Evolutionary conservation across 2,113 vertebrate species (phyloP).

Genomic region (Circaetus cinerascens): DNA sequence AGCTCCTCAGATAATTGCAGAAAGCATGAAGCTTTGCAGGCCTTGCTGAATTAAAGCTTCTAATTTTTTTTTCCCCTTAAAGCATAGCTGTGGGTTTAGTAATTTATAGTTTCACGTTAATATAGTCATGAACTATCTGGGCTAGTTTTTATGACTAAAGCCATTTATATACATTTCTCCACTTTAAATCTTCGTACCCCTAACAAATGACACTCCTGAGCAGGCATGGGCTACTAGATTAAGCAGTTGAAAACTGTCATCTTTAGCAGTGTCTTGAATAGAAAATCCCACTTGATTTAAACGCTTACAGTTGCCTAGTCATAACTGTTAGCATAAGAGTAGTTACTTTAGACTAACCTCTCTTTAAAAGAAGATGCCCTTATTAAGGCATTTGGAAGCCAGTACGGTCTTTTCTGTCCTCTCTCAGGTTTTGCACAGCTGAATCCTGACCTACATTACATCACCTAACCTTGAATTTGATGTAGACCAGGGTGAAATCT

Average conservation of each 20-base stretch:
- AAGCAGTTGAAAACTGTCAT: not conserved
- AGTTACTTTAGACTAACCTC: conserved; percentile 14
- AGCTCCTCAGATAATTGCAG: not conserved
- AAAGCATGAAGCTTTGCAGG: not conserved
- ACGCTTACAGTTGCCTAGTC: conserved; percentile 17
- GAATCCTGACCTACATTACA: conserved; percentile 15
- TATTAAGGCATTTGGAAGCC: conserved; percentile 67
- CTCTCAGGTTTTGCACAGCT: conserved; percentile 7
- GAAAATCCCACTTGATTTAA: conserved; percentile 63
- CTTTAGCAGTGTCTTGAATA: not conserved
- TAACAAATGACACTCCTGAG: conserved; percentile 6
- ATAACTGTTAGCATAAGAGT: conserved; percentile 46
- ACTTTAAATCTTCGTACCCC: not conserved
- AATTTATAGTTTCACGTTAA: conserved; percentile 17
- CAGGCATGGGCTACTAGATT: not conserved
- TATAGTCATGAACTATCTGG: not conserved
- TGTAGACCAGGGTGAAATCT: conserved; percentile 45
- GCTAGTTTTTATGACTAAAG: not conserved
- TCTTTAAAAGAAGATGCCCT: conserved; percentile 45
- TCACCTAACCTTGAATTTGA: conserved; percentile 38
- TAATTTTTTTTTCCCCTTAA: not conserved
- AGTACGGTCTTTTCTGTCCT: not conserved
- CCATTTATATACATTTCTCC: not conserved
- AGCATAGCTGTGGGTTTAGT: not conserved
- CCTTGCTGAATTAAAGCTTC: not conserved